Evolutionary conservation across 1,140 invertebrate species (phyloP).

Genomic region (Zophobas morio): DNA sequence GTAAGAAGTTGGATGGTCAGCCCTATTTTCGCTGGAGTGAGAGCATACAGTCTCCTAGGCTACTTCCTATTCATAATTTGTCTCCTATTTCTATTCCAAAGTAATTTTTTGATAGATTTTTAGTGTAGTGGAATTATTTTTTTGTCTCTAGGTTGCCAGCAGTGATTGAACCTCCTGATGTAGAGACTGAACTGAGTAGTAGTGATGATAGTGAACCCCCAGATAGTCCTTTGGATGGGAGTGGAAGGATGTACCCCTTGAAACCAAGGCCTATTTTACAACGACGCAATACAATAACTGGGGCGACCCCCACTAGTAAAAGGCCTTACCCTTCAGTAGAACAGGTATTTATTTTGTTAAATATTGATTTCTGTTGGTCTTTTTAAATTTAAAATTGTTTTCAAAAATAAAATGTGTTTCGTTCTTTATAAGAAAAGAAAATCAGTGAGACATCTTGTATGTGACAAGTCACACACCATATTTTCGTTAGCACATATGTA

Average conservation of each 20-base stretch:
- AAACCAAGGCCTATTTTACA: conserved; percentile 83
- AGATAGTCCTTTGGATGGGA: conserved; percentile 66
- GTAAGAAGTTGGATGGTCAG: conserved; percentile 78
- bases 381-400: no score
- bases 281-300: conserved; percentile 89
- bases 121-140: neutral
- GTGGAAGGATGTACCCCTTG: conserved; percentile 77
- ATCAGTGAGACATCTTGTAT: no score
- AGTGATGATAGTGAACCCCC: conserved; percentile 64
- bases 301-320: conserved; percentile 81
- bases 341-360: conserved; percentile 67
- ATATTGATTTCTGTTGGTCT: no score
- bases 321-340: conserved; percentile 77
- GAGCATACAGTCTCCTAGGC: conserved; percentile 76
- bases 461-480: no score
- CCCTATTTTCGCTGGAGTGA: conserved; percentile 78
- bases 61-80: conserved; percentile 77
- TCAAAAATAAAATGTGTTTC: no score
- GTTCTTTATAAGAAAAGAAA: no score
- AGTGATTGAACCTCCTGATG: conserved; percentile 57
- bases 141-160: conserved; percentile 57
- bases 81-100: conserved; percentile 73
- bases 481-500: no score
- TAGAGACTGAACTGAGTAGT: conserved; percentile 62
- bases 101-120: conserved; percentile 63